phyloP scores from a whole-genome alignment of 1,140 invertebrate genomes.

The Ostrea denselamellosa region DNA sequence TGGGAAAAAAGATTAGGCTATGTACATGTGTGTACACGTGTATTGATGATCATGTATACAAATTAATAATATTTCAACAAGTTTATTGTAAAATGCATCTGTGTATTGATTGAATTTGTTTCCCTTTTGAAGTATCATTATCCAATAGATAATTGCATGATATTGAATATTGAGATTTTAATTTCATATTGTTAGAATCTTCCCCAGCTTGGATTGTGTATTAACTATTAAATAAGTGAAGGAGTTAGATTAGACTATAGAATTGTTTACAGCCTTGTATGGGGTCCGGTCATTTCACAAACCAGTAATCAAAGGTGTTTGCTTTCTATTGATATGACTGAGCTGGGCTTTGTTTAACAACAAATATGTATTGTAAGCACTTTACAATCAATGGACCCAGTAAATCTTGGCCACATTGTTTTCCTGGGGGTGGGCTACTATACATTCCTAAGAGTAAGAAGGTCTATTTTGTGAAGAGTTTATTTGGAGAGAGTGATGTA shows the following conservation, averaged over 20 bases:
- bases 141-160: not conserved
- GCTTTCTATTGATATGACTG: not conserved
- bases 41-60: too few relatives aligned
- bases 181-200: not conserved
- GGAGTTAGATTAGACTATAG: not conserved
- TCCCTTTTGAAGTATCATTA: not conserved
- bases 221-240: not conserved
- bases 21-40: too few relatives aligned
- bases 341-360: not conserved
- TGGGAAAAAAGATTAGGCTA: not conserved
- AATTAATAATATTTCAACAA: too few relatives aligned
- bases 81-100: too few relatives aligned
- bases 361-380: not conserved
- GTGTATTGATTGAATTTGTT: not conserved
- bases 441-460: not conserved
- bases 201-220: not conserved
- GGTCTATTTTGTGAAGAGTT: not conserved
- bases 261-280: not conserved
- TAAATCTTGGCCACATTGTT: constrained; percentile 6
- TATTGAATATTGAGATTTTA: not conserved
- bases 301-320: constrained; percentile 13
- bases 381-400: not conserved
- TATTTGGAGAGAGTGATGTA: constrained; percentile 12
- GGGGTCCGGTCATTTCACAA: not conserved
- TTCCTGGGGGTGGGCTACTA: not conserved